Percentiles rank a stretch among this genome's conserved stretches.
Conservation (phyloP, 2,797 vertebrate species). For the Paramormyrops hopkinsi region DNA sequence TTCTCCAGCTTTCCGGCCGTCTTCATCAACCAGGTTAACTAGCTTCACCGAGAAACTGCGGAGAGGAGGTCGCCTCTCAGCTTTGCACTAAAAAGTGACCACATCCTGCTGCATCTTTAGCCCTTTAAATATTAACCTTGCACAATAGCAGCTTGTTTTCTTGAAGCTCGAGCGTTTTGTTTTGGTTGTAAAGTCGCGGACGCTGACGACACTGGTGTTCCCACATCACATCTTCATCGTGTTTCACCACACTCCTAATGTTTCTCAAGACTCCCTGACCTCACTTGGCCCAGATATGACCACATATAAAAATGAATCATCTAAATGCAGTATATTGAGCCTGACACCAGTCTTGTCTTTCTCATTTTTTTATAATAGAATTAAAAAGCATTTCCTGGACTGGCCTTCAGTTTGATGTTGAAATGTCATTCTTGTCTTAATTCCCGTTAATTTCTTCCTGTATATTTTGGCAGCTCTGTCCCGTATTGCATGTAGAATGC, state of each 20-base stretch:
- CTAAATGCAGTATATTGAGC: neutral
- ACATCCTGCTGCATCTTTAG: neutral
- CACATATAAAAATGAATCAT: neutral
- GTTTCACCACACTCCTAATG: neutral
- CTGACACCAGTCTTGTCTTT: neutral
- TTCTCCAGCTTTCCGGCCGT: conserved; percentile 55
- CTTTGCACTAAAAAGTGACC: neutral
- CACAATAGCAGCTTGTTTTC: neutral
- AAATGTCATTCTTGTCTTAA: neutral
- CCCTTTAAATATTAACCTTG: neutral
- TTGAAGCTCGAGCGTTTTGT: neutral
- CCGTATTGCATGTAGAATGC: neutral
- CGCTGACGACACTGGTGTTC: neutral
- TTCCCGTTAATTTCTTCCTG: neutral
- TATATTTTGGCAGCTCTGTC: neutral
- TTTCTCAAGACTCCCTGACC: conserved; percentile 7
- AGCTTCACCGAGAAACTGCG: neutral
- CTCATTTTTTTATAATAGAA: neutral
- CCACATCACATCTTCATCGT: neutral
- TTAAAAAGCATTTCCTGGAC: conserved; percentile 1
- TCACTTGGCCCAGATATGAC: neutral
- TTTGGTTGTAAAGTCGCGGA: neutral
- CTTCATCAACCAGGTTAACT: conserved; percentile 87
- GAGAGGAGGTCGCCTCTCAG: neutral
- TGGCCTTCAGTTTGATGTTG: neutral